A percentile compares a stretch with the other conserved stretches of the same genome.
phyloP scores from a whole-genome alignment of 2,797 vertebrate species.

The Takifugu rubripes region DNA sequence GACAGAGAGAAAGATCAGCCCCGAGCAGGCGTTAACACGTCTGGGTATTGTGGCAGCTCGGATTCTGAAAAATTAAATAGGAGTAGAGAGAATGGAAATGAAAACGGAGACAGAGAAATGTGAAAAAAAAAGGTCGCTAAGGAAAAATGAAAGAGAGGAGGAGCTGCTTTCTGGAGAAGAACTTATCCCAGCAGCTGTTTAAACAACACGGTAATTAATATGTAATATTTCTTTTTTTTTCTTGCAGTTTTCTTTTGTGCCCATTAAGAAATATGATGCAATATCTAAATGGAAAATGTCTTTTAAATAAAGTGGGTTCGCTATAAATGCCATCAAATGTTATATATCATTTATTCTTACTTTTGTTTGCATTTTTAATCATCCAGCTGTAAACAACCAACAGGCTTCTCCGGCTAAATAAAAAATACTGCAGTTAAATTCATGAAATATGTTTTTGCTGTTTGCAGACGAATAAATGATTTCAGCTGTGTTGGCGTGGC shows the following conservation, averaged over 20 bases:
- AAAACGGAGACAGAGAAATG: slow-evolving; percentile 3
- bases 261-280: slow-evolving; percentile 20
- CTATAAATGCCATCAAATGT: too few species aligned
- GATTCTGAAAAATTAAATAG: slow-evolving; percentile 17
- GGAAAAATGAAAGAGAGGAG: slow-evolving; percentile 12
- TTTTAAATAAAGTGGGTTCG: too few species aligned
- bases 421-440: too few species aligned
- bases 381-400: too few species aligned
- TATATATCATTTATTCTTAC: too few species aligned
- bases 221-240: neutral
- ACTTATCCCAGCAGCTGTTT: slow-evolving; percentile 47
- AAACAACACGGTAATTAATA: slow-evolving; percentile 32
- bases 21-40: slow-evolving; percentile 23
- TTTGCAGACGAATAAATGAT: neutral
- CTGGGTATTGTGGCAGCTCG: neutral
- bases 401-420: too few species aligned
- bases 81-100: slow-evolving; percentile 10
- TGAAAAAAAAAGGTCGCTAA: slow-evolving; percentile 10
- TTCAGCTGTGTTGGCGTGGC: too few species aligned
- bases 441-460: too few species aligned
- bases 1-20: slow-evolving; percentile 26
- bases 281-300: neutral
- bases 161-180: slow-evolving; percentile 26
- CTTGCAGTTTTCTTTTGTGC: slow-evolving; percentile 7
- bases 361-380: too few species aligned